Evolutionary conservation across 2,113 vertebrate species (phyloP), one percentile per base, ranked within the genome.

Genomic region (Cyanistes caeruleus): DNA sequence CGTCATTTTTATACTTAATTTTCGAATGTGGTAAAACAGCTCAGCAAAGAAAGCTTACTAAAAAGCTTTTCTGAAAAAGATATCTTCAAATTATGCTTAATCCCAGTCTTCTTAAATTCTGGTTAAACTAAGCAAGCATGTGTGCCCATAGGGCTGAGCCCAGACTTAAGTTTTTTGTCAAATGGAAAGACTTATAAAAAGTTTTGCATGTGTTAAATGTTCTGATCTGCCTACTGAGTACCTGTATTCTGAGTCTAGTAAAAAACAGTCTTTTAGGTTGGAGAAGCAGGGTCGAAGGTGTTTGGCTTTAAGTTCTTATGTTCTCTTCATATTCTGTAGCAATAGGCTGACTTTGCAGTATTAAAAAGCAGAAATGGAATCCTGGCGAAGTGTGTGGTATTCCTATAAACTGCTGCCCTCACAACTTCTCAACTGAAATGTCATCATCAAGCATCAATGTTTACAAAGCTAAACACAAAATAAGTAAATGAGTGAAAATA

Each of bases 311-410:
- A 53, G 28, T 31, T 52, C 44, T 48, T 72, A 18, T 0, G 6
- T 70, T 95, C 60, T 78, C 31, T 59, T 84, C 27, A 22, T 33
- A 49, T 17, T 78, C 53, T 89, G 19, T 70, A 75, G 62, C 77
- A 84, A 20, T 22, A 52, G 33, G 39, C 49, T 93, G 60, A 52
- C 49, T 94, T 62, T 68, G 41, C 69, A 43, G n/a, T 74, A 44
- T 49, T 79, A 48, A 62, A 93, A 93, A 68, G 53, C 44, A 92
- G 89, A 94, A 92, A 56, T 52, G n/a, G 73, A 91, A 78, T 82
- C 23, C 55, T 73, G n/a, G 31, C 5, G 0, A 91, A 79, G 70
- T n/a, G 9, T 79, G 62, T 82, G 65, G 43, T 55, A 72, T 87
- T 90, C 84, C 60, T 68, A 28, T 63, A 63, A 89, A 90, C 53